Evolutionary conservation across 1,140 invertebrate species (phyloP).

Genomic region (Onthophagus taurus): DNA sequence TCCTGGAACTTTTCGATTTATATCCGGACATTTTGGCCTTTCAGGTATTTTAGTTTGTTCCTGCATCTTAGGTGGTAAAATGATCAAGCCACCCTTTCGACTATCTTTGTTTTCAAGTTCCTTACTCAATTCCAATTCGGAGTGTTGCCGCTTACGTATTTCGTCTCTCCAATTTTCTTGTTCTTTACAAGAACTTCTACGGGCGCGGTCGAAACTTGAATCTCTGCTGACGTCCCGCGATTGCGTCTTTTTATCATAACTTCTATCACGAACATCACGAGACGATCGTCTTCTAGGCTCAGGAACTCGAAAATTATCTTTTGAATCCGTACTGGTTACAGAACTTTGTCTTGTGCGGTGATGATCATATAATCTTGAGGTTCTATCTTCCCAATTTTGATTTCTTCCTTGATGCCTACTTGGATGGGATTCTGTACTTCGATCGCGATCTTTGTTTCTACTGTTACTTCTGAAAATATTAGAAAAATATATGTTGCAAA

Average conservation of each 20-base stretch:
- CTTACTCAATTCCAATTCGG: conserved; percentile 15
- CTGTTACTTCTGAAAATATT: conserved; percentile 36
- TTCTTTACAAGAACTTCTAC: conserved; percentile 16
- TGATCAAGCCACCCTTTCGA: conserved; percentile 26
- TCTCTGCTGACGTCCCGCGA: conserved; percentile 29
- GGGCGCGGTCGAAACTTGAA: conserved; percentile 29
- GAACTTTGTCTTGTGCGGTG: conserved; percentile 14
- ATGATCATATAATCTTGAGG: neutral
- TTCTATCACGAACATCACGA: conserved; percentile 23
- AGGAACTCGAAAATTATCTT: conserved; percentile 28
- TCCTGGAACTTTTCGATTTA: conserved; percentile 13
- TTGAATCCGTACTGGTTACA: conserved; percentile 13
- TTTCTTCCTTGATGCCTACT: conserved; percentile 8
- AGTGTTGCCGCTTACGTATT: conserved; percentile 25
- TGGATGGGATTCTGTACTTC: conserved; percentile 33
- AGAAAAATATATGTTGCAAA: conserved; percentile 9
- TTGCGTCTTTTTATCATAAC: conserved; percentile 26
- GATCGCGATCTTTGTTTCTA: conserved; percentile 39
- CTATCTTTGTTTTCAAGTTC: conserved; percentile 13
- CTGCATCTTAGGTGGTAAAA: conserved; percentile 21
- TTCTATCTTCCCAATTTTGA: conserved; percentile 3
- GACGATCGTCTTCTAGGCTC: conserved; percentile 21
- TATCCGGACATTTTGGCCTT: conserved; percentile 19
- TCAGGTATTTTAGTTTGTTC: conserved; percentile 10
- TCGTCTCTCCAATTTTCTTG: conserved; percentile 34